Conservation (phyloP, 2,113 vertebrate genomes). For the Chlorocebus sabaeus region DNA sequence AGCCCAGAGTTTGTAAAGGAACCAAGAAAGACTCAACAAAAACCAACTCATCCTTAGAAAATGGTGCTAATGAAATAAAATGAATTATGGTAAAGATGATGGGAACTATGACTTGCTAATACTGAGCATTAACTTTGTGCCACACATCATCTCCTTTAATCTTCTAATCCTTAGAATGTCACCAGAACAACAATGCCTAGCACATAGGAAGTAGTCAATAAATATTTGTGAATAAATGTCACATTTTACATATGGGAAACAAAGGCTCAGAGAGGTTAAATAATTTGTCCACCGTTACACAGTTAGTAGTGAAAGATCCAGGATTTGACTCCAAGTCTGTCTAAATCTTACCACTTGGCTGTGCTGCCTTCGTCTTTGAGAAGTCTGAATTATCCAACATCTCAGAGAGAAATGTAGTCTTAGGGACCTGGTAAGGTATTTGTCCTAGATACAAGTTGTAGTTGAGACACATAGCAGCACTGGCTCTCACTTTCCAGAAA, state of each 20-base stretch:
- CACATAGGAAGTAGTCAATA: not conserved
- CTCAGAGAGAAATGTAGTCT: not conserved
- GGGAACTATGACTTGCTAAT: not conserved
- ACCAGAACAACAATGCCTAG: not conserved
- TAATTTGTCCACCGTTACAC: not conserved
- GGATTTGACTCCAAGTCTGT: not conserved
- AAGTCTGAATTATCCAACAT: slow-evolving; percentile 2
- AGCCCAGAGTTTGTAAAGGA: not conserved
- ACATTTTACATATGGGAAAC: not conserved
- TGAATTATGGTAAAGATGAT: not conserved
- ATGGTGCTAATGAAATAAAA: not conserved
- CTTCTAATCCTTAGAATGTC: not conserved
- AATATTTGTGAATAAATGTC: not conserved
- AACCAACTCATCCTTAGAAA: not conserved
- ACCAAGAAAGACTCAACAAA: not conserved
- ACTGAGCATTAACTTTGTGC: not conserved
- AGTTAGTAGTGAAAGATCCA: not conserved
- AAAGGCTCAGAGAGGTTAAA: not conserved
- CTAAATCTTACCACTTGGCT: not conserved
- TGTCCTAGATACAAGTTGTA: not conserved
- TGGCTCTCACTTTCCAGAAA: not conserved
- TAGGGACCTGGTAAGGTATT: not conserved
- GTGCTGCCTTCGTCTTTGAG: not conserved
- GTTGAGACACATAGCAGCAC: not conserved
- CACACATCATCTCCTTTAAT: not conserved